Evolutionary conservation across 1,140 invertebrate species (phyloP).

Genomic region (Bombus consobrinus): DNA sequence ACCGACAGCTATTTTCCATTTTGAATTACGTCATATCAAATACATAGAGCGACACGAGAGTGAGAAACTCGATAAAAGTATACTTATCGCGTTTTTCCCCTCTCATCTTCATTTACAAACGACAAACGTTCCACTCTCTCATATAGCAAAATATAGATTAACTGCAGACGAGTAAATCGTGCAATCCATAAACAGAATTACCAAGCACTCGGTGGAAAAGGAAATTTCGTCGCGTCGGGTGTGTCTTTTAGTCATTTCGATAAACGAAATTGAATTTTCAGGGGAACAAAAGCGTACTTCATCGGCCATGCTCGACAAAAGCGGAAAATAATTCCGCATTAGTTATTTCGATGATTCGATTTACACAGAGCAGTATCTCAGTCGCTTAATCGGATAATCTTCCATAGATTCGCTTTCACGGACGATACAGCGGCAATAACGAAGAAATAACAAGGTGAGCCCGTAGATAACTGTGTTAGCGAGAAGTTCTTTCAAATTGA

Average conservation of each 20-base stretch:
- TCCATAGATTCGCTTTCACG: conserved; percentile 12
- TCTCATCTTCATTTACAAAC: too few species aligned
- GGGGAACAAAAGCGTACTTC: conserved; percentile 7
- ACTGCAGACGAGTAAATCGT: background rate
- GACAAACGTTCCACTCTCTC: background rate
- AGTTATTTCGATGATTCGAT: conserved; percentile 55
- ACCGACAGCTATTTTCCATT: too few species aligned
- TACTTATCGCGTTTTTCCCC: too few species aligned
- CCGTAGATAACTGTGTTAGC: conserved; percentile 5
- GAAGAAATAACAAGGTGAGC: background rate
- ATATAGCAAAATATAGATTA: background rate
- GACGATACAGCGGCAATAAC: background rate
- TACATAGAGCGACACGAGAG: too few species aligned
- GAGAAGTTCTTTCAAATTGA: conserved; percentile 3
- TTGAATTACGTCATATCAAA: too few species aligned
- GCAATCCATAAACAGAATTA: background rate
- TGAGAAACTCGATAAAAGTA: too few species aligned
- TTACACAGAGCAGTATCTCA: conserved; percentile 40
- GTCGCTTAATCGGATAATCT: conserved; percentile 54
- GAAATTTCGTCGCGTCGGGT: background rate
- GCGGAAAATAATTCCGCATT: conserved; percentile 42
- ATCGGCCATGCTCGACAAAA: conserved; percentile 20
- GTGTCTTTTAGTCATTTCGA: background rate
- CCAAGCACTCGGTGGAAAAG: background rate
- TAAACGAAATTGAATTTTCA: conserved; percentile 28